Evolutionary conservation across 2,113 vertebrate genomes (phyloP), one percentile per base, ranked within the genome.

Genomic region (Pogonocichla stellata): DNA sequence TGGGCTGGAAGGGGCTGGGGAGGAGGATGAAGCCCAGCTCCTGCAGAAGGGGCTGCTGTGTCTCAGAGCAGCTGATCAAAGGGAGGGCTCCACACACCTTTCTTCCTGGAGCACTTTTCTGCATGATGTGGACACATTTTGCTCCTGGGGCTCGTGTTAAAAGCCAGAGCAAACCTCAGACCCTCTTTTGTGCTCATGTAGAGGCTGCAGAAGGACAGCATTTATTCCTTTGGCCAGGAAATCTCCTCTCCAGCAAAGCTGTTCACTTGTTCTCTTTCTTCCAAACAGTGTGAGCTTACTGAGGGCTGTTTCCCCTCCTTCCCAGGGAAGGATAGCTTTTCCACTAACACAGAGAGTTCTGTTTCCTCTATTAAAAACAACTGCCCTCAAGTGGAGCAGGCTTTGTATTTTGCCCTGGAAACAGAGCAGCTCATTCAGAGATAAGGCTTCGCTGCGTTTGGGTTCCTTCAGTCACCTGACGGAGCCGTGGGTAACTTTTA

Each of bases 401-500:
- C 96, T 97, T 98, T 97, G 87, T 95, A 7, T 91, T 96, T 85
- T 95, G 74, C 90, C 91, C 91, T 74, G 29, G 78, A 86, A 98
- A 95, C 97, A 97, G 89, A 84, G 96, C 12, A 8, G 50, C 90
- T 90, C 93, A 89, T 97, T 98, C 77, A 86, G 91, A 94, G 95
- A 96, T 96, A 88, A 86, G 96, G 92, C 94, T 69, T 58, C 67
- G 6, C 92, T 80, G 86, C 92, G 2, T 88, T 90, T 47, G 74
- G 91, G 86, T 69, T 80, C 93, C 87, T 81, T 25, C 45, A 73
- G 92, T 98, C 98, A 98, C 97, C 98, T 98, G 98, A 98, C 16
- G 9, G 31, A 85, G 92, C 94, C 94, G 4, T 4, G 58, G 90
- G 92, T 77, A 96, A 96, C 96, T 92, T 96, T 65, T 88, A 97